Conservation (phyloP, 1,140 invertebrate species). For the Drosophila rufa region DNA sequence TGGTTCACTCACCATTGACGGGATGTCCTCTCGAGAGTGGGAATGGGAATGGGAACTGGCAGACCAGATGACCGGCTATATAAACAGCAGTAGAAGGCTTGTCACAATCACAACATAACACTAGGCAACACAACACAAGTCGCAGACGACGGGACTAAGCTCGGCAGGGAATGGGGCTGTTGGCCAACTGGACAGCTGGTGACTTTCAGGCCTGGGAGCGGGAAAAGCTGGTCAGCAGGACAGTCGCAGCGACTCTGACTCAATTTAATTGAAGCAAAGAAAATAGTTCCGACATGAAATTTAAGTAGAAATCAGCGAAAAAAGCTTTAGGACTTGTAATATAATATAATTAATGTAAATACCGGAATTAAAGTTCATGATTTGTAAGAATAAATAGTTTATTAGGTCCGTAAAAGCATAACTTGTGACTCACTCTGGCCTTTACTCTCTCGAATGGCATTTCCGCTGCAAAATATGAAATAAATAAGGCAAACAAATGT, state of each 20-base stretch:
- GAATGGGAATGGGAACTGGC: background rate
- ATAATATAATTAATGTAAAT: background rate
- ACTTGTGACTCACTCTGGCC: conserved; percentile 25
- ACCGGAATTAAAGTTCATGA: background rate
- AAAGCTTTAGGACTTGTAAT: no score
- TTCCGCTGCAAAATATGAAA: conserved; percentile 61
- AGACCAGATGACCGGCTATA: conserved; percentile 45
- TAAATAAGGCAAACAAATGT: conserved; percentile 75
- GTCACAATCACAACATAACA: conserved; percentile 66
- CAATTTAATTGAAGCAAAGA: conserved; percentile 51
- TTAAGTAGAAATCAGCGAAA: no score
- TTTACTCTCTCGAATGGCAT: conserved; percentile 33
- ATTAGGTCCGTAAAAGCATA: background rate
- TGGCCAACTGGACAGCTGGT: conserved; percentile 36
- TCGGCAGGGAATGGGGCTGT: conserved; percentile 45
- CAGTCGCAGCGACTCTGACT: conserved; percentile 52
- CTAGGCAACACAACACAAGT: conserved; percentile 49
- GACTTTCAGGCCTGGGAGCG: conserved; percentile 21
- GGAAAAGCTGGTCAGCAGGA: conserved; percentile 23
- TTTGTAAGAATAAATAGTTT: background rate
- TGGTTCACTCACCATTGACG: conserved; percentile 48
- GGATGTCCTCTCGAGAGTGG: conserved; percentile 9
- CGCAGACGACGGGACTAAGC: conserved; percentile 68
- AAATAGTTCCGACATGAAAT: conserved; percentile 5
- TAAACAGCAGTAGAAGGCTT: conserved; percentile 57